phyloP scores from a whole-genome alignment of 2,113 vertebrate species.

The Rhynchomys soricoides region DNA sequence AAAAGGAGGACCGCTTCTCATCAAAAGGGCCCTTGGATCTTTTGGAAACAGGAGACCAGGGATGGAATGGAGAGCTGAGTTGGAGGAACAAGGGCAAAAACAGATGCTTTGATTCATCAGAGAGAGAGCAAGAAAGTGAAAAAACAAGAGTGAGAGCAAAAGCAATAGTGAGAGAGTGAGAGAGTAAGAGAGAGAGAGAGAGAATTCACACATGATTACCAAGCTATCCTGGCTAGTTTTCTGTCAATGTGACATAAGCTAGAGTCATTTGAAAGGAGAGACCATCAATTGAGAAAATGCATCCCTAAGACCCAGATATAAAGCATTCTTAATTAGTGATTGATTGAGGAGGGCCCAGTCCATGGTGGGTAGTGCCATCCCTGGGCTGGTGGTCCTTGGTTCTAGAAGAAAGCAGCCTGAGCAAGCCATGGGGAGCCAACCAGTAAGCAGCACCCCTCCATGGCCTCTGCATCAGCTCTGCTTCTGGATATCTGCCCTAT shows the following conservation, averaged over 20 bases:
- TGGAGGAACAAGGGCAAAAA: neutral
- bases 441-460: neutral
- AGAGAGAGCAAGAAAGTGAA: no score
- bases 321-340: neutral
- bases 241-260: neutral
- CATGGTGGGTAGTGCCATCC: neutral
- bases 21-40: neutral
- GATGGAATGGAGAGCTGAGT: neutral
- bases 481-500: neutral
- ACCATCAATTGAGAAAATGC: neutral
- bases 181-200: no score
- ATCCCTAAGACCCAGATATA: neutral
- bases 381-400: neutral
- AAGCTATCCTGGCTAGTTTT: neutral
- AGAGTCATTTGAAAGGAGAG: neutral
- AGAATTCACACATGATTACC: neutral
- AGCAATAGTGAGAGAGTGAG: no score
- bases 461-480: neutral
- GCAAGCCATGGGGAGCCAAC: neutral
- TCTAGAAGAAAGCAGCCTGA: neutral
- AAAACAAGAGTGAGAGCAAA: no score
- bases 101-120: neutral
- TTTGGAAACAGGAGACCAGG: neutral
- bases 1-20: neutral
- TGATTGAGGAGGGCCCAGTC: neutral